phyloP scores from a whole-genome alignment of 2,888 invertebrate genomes.

The Dioctria linearis region DNA sequence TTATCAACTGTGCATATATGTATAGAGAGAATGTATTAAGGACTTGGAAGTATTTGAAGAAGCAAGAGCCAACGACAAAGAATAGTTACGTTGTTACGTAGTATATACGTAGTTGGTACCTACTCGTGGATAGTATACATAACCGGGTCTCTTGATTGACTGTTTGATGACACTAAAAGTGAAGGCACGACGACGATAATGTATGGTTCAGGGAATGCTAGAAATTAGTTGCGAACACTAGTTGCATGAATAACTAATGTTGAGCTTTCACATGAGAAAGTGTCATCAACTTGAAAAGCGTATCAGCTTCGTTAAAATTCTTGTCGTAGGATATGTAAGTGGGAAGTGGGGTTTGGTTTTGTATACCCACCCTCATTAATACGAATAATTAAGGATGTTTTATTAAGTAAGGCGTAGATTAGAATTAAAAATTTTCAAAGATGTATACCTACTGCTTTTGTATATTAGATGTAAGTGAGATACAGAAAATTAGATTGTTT shows the following conservation, averaged over 20 bases:
- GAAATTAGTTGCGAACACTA: conserved; percentile 40
- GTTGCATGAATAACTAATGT: conserved; percentile 47
- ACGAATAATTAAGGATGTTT: no score
- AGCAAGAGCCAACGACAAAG: conserved; percentile 25
- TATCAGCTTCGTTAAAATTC: no score
- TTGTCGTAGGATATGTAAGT: no score
- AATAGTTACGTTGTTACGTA: conserved; percentile 20
- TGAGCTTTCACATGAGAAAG: conserved; percentile 9
- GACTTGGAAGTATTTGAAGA: conserved; percentile 42
- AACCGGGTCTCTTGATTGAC: conserved; percentile 34
- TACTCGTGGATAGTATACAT: neutral
- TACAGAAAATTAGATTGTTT: no score
- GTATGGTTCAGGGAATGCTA: conserved; percentile 18
- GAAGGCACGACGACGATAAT: conserved; percentile 10
- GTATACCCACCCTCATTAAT: no score
- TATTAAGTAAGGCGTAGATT: no score
- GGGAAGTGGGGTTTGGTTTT: no score
- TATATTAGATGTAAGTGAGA: no score
- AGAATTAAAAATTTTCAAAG: no score
- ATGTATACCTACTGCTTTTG: no score
- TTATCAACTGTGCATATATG: conserved; percentile 52
- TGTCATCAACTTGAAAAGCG: neutral
- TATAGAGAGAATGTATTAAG: conserved; percentile 50
- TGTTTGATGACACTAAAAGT: conserved; percentile 27
- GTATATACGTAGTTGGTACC: neutral